Evolutionary conservation across 2,797 vertebrate species (phyloP), one percentile per base, ranked within the genome.

Genomic region (Myotis planiceps): DNA sequence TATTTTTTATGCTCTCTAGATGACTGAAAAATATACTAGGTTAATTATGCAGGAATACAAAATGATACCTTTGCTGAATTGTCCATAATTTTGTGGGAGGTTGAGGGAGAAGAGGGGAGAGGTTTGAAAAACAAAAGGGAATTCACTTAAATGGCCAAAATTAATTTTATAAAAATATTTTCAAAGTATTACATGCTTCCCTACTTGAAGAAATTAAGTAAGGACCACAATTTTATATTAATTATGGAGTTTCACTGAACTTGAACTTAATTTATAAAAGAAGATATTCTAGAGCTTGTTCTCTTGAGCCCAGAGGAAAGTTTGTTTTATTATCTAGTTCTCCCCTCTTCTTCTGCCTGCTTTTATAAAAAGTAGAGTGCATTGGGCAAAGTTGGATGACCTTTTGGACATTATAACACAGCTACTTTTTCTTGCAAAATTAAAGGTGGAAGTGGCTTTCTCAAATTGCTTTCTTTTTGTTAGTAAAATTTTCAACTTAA

Each of bases 131-230:
- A 53, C 19, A 37, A 76, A 83, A 87, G 45, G 79, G 8, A 60
- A 42, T n/a, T 81, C 18, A 9, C 6, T 80, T 84, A 78, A 86
- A 45, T 94, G 27, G 32, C 32, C 53, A 96, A 65, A 68, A 60
- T 91, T 66, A 49, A 60, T 88, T 91, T 90, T 76, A 81, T 72
- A 75, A 90, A 95, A 81, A 47, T 90, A 58, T 88, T 91, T 92
- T 79, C 18, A 74, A 81, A 78, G 42, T 80, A 63, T 90, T 80
- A 9, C 49, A 15, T 78, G 29, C 34, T 69, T 92, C 25, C 12
- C 16, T 79, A 39, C 14, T 45, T 80, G 25, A 78, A 75, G 37
- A 72, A 55, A 71, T 68, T 96, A 81, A 88, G 60, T 96, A 68
- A 91, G 53, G 21, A 88, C 76, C 27, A 71, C 45, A 82, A 0